These are phyloP conservation scores for Falco naumanni DNA, from an alignment of 2,797 vertebrate genomes.

Conservation along the genomic window DNA sequence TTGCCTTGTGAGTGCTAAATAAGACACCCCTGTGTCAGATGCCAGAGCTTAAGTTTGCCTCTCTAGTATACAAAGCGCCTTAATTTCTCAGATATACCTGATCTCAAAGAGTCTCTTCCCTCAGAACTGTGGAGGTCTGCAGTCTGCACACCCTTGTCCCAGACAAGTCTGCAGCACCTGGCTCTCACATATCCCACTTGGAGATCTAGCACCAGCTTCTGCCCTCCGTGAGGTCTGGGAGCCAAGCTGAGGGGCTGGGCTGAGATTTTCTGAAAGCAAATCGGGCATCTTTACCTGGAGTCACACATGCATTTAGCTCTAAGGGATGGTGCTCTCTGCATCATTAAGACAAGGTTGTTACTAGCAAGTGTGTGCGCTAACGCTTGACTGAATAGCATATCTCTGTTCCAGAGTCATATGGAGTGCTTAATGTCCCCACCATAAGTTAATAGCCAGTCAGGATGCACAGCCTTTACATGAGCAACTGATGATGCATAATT, in stretches of 20 bases:
- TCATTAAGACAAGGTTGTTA: background rate
- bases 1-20: background rate
- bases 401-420: background rate
- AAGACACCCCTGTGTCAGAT: background rate
- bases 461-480: background rate
- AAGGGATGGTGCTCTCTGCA: background rate
- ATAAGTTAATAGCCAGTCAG: background rate
- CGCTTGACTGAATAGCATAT: background rate
- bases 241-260: background rate
- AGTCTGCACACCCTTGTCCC: background rate
- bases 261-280: background rate
- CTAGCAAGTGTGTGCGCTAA: background rate
- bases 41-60: background rate
- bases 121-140: background rate
- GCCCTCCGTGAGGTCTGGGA: background rate
- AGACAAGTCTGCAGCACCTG: background rate
- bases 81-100: background rate
- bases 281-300: background rate
- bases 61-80: background rate
- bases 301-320: background rate
- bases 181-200: accelerated
- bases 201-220: background rate
- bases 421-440: background rate
- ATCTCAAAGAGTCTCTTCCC: background rate
- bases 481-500: background rate